Conservation (phyloP, 2,888 invertebrate species). For the Mechanitis mazaeus region DNA sequence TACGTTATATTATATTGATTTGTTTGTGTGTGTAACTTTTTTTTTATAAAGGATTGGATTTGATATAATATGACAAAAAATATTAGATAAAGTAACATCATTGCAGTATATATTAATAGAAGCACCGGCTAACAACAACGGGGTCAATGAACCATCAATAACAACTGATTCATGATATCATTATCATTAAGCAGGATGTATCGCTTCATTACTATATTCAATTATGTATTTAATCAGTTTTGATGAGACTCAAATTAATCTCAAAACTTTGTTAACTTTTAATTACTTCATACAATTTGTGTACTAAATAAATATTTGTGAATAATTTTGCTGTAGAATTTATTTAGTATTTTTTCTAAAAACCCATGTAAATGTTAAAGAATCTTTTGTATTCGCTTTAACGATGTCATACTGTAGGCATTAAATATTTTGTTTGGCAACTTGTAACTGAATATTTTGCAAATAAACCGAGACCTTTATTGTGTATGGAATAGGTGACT, state of each 20-base stretch:
- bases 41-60: too few species aligned
- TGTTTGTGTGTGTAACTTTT: too few species aligned
- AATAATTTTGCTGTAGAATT: neutral
- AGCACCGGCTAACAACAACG: neutral
- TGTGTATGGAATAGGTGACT: neutral
- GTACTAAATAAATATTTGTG: neutral
- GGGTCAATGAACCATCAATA: neutral
- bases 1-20: neutral
- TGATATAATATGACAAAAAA: too few species aligned
- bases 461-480: constrained; percentile 8
- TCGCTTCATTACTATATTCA: constrained; percentile 4
- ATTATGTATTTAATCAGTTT: neutral
- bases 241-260: constrained; percentile 1
- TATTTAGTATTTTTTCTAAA: neutral
- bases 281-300: neutral
- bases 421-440: constrained; percentile 22
- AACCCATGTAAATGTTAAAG: neutral
- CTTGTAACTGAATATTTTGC: constrained; percentile 16
- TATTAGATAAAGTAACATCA: too few species aligned
- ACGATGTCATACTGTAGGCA: constrained; percentile 19
- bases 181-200: neutral
- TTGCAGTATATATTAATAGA: too few species aligned
- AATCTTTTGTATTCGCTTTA: constrained; percentile 8
- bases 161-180: neutral
- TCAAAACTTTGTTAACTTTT: constrained; percentile 2